These are phyloP conservation scores for Latrodectus geometricus DNA, from an alignment of 1,140 invertebrate species.

Conservation along the genomic window DNA sequence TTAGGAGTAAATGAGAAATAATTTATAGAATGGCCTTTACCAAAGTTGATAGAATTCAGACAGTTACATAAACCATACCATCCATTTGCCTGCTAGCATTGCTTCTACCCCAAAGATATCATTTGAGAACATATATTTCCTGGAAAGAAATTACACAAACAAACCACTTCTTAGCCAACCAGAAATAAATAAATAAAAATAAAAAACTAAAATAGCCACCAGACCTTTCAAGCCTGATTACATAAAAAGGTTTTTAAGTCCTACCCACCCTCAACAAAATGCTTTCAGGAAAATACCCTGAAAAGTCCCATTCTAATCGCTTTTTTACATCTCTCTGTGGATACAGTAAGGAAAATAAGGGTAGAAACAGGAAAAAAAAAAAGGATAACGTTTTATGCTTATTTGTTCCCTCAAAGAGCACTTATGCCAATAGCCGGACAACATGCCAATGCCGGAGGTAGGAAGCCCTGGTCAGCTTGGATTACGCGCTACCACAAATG, in stretches of 20 bases:
- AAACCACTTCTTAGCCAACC: too few relatives aligned
- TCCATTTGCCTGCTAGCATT: too few relatives aligned
- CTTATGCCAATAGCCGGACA: constrained; percentile 57
- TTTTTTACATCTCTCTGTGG: constrained; percentile 52
- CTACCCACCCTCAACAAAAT: neutral
- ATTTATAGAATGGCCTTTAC: too few relatives aligned
- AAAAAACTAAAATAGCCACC: neutral
- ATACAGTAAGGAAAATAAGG: neutral
- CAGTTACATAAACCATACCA: too few relatives aligned
- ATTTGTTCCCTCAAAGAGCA: constrained; percentile 55
- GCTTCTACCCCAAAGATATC: too few relatives aligned
- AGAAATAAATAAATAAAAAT: too few relatives aligned
- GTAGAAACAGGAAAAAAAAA: neutral
- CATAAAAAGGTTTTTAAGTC: neutral
- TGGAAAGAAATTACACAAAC: too few relatives aligned
- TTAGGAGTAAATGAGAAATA: too few relatives aligned
- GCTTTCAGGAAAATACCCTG: constrained; percentile 11
- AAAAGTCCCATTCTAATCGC: constrained; percentile 58
- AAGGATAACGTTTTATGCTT: constrained; percentile 52
- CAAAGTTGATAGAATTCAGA: too few relatives aligned
- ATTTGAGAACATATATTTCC: too few relatives aligned
- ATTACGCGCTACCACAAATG: constrained; percentile 52
- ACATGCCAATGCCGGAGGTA: constrained; percentile 29
- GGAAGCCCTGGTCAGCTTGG: constrained; percentile 52
- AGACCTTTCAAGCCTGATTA: constrained; percentile 15